These are phyloP conservation scores for Leucophora obtusa DNA, from an alignment of 2,888 invertebrate genomes.

Conservation along the genomic window DNA sequence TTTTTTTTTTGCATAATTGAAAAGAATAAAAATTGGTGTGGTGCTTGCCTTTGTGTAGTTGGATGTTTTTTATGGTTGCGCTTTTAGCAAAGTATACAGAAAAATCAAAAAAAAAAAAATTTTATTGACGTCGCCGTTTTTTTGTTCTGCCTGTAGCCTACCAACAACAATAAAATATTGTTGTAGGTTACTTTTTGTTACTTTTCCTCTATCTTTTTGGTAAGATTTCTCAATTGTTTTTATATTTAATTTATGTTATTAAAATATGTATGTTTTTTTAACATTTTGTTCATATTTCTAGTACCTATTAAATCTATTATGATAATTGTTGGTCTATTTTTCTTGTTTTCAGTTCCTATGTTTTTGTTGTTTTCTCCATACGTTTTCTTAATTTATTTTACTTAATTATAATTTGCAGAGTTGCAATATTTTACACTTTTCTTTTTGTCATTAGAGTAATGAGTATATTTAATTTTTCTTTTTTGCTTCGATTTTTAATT, in stretches of 20 bases:
- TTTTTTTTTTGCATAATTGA: slow-evolving; percentile 45
- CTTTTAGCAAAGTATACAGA: slow-evolving; percentile 59
- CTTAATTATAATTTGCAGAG: slow-evolving; percentile 34
- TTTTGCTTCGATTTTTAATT: slow-evolving; percentile 1
- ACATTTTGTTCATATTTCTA: background rate
- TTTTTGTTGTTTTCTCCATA: slow-evolving; percentile 6
- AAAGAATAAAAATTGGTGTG: slow-evolving; percentile 38
- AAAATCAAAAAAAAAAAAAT: slow-evolving; percentile 52
- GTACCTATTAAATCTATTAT: background rate
- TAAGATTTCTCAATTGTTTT: background rate
- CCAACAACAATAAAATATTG: background rate
- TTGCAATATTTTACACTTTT: slow-evolving; percentile 41
- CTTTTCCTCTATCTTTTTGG: slow-evolving; percentile 3
- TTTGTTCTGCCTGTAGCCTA: background rate
- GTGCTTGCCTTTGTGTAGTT: slow-evolving; percentile 41
- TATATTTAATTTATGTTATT: slow-evolving; percentile 7
- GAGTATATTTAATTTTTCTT: slow-evolving; percentile 5
- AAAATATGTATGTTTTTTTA: background rate
- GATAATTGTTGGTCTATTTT: background rate
- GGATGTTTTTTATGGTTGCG: slow-evolving; percentile 15
- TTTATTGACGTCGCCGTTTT: slow-evolving; percentile 45
- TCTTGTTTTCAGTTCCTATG: background rate
- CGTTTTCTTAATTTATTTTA: background rate
- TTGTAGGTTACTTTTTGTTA: slow-evolving; percentile 16
- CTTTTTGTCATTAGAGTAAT: slow-evolving; percentile 32